phyloP scores from a whole-genome alignment of 2,797 vertebrate genomes.

The Loris lydekkerianus region DNA sequence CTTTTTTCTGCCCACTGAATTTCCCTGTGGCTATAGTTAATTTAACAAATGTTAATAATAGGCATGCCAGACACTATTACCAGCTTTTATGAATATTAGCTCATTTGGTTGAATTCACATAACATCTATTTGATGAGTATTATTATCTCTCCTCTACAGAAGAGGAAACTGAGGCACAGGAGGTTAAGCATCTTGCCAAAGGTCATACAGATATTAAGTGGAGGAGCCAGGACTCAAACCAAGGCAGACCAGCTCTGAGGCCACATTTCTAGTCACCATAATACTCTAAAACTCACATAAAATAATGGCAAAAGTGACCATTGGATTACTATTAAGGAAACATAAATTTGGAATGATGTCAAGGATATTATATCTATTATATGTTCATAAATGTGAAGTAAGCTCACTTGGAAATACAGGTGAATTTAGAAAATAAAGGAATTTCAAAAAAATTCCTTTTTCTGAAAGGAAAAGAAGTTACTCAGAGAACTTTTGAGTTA shows the following conservation, averaged over 20 bases:
- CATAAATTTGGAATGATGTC: not conserved
- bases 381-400: conserved; percentile 40
- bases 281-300: accelerated
- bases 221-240: not conserved
- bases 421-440: not conserved
- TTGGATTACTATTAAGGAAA: conserved; percentile 11
- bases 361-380: not conserved
- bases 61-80: not conserved
- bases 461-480: conserved; percentile 65
- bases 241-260: not conserved
- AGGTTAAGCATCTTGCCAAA: not conserved
- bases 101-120: not conserved
- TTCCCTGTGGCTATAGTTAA: not conserved
- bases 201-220: not conserved
- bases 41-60: not conserved
- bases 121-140: not conserved
- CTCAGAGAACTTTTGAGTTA: conserved; percentile 32
- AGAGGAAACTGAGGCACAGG: not conserved
- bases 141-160: not conserved
- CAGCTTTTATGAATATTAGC: not conserved
- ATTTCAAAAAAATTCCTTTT: too few relatives aligned
- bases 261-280: not conserved
- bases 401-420: conserved; percentile 51
- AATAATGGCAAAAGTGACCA: not conserved
- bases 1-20: not conserved